Evolutionary conservation across 2,888 invertebrate species (phyloP), one percentile per base, ranked within the genome.

Genomic region (Dugesia japonica): DNA sequence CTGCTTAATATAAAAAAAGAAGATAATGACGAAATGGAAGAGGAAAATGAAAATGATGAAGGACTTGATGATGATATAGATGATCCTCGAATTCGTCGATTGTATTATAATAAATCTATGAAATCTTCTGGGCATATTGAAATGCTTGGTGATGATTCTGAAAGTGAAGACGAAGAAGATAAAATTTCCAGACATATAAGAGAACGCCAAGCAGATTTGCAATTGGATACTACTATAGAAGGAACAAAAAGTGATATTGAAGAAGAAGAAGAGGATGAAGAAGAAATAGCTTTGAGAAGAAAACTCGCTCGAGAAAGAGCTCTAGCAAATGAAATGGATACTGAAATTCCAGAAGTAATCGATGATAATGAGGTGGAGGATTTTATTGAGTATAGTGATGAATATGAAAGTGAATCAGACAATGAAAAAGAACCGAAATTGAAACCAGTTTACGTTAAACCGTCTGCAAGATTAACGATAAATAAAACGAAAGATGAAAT

Each of bases 371-470:
- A 80, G n/a, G 82, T 81, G 15, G 82, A 82, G 77, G 84, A 83
- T 75, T 89, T 89, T 71, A 88, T 89, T 80, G 91, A 91, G 83
- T 91, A 91, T 71, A 89, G 89, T 80, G 87, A 87, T 76, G 87
- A 87, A 76, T 88, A 87, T 80, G 83, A 84, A 79, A 82, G 83
- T 0, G 85, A 85, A 77, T 85, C 85, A 15, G 86, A 86, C 78
- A 86, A 86, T 26, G 83, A 83, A 77, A 90, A 91, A 77, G 92
- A 92, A 4, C 93, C 94, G 0, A 87, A 94, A 77, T 87, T 95
- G 9, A 95, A 94, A 82, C 95, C 94, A 0, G 91, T 95, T 0
- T 95, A 94, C 86, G 93, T 95, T 0, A 87, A 91, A 79, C 94
- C 93, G 84, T 85, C 74, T 26, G 79, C 27, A 0, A 17, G 73